These are phyloP conservation scores for Troides oblongomaculatus DNA, from an alignment of 2,888 invertebrate genomes.

Conservation along the genomic window DNA sequence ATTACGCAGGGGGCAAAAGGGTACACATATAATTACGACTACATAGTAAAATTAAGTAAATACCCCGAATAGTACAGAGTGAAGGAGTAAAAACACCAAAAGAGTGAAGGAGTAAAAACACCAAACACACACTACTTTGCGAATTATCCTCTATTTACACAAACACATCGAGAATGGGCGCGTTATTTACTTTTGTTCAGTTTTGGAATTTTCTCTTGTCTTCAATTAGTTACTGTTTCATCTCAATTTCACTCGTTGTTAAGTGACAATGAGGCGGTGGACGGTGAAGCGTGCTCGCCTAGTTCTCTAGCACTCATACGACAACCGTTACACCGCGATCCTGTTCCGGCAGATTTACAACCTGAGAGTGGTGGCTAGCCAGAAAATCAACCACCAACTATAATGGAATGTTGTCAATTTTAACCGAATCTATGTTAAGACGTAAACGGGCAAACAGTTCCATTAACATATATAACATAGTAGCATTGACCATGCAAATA, in stretches of 20 bases:
- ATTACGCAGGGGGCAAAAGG: conserved; percentile 59
- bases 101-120: conserved; percentile 33
- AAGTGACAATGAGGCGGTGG: too few species aligned
- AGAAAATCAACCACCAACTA: too few species aligned
- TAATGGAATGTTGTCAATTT: conserved; percentile 18
- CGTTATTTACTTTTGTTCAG: conserved; percentile 14
- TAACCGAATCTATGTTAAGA: background rate
- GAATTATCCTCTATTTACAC: background rate
- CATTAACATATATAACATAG: background rate
- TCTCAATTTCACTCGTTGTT: too few species aligned
- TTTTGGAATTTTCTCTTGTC: background rate
- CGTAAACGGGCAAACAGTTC: background rate
- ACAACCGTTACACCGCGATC: too few species aligned
- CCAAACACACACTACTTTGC: conserved; percentile 33
- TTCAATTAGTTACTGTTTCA: too few species aligned
- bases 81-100: conserved; percentile 34
- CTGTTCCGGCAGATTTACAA: too few species aligned
- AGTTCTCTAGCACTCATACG: too few species aligned
- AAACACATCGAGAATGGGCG: conserved; percentile 1
- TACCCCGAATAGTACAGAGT: conserved; percentile 42
- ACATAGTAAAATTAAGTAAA: conserved; percentile 41
- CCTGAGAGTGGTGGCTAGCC: too few species aligned
- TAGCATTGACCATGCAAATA: background rate
- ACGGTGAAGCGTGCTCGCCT: too few species aligned
- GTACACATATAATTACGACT: conserved; percentile 27